phyloP scores from a whole-genome alignment of 2,888 invertebrate genomes.

The Lottia gigantea region DNA sequence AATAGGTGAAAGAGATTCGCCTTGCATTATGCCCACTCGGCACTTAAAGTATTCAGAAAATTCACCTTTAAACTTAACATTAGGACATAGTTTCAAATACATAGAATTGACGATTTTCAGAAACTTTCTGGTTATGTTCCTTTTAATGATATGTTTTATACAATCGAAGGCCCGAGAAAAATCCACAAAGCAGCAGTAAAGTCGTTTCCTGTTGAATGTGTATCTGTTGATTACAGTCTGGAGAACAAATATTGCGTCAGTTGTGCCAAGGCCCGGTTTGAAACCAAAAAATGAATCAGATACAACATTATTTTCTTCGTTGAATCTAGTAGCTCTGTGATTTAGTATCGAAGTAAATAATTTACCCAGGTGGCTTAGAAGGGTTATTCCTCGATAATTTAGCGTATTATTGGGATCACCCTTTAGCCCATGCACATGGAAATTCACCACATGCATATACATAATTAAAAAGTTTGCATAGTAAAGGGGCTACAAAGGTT shows the following conservation, averaged over 20 bases:
- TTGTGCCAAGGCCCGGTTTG: not conserved
- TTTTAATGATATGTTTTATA: not conserved
- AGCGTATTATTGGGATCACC: no score
- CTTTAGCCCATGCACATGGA: no score
- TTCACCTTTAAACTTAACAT: not conserved
- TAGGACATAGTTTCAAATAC: not conserved
- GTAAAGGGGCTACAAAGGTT: no score
- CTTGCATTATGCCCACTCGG: not conserved
- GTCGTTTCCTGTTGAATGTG: not conserved
- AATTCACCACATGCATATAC: no score
- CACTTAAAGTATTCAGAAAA: not conserved
- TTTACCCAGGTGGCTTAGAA: not conserved
- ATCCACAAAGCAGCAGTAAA: not conserved
- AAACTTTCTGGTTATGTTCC: not conserved
- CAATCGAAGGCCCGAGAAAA: not conserved
- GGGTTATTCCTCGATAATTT: not conserved
- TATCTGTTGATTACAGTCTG: not conserved
- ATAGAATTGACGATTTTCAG: constrained; percentile 3
- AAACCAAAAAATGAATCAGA: constrained; percentile 1
- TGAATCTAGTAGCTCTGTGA: not conserved
- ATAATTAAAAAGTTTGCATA: no score
- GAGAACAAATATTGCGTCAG: not conserved
- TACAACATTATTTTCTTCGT: not conserved
- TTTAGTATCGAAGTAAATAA: not conserved
- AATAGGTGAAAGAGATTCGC: constrained; percentile 19